These are phyloP conservation scores for Mormyrops attenuatus DNA, from an alignment of 2,797 vertebrate genomes.

Conservation along the genomic window DNA sequence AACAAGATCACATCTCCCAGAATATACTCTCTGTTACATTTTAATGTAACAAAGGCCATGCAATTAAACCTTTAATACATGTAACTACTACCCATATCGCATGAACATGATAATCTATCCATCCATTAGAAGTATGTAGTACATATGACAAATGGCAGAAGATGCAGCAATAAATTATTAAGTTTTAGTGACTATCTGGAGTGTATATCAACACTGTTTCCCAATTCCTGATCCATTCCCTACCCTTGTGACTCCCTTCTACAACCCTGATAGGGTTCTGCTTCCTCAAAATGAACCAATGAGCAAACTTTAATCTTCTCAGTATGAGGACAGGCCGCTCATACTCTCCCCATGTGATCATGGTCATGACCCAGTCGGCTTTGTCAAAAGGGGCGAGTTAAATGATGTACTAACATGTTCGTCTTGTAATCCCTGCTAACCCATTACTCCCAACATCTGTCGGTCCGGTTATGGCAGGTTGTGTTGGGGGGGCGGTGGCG, in stretches of 20 bases:
- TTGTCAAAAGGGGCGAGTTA: neutral
- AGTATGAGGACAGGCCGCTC: neutral
- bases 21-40: neutral
- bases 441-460: neutral
- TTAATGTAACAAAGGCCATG: conserved; percentile 28
- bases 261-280: neutral
- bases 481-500: neutral
- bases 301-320: neutral
- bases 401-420: neutral
- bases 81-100: conserved; percentile 24
- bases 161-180: neutral
- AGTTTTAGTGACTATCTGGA: neutral
- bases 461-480: neutral
- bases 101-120: neutral
- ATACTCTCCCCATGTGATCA: neutral
- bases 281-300: neutral
- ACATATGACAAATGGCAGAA: neutral
- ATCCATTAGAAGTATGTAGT: neutral
- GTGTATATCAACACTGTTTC: neutral
- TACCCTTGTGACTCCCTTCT: neutral
- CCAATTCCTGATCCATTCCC: neutral
- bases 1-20: neutral
- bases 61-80: conserved; percentile 27
- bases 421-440: neutral
- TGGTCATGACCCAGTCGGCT: neutral